Conservation (phyloP, 2,797 vertebrate species). For the Poecile montanus region DNA sequence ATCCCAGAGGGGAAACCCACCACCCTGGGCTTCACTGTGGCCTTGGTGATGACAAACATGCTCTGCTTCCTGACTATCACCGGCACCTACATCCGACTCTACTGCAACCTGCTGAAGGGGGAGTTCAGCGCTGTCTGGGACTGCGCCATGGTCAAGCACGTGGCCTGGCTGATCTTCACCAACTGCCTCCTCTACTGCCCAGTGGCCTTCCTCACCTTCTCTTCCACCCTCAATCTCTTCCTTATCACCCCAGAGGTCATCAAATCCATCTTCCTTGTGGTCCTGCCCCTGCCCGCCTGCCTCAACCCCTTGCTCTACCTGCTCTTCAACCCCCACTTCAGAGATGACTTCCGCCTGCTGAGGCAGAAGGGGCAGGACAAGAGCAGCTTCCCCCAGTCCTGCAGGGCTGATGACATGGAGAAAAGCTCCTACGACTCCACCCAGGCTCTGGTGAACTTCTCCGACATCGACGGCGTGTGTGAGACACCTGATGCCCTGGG, state of each 20-base stretch:
- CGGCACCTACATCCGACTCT: constrained; percentile 89
- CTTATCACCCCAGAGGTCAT: constrained; percentile 89
- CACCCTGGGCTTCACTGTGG: constrained; percentile 86
- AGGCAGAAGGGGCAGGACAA: constrained; percentile 75
- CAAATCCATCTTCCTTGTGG: constrained; percentile 89
- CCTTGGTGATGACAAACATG: constrained; percentile 92
- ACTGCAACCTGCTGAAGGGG: constrained; percentile 88
- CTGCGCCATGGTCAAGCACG: constrained; percentile 92
- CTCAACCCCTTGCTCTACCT: constrained; percentile 94
- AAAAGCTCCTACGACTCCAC: constrained; percentile 93
- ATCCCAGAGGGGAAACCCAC: constrained; percentile 80
- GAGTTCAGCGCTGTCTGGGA: constrained; percentile 90
- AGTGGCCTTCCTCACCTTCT: constrained; percentile 93
- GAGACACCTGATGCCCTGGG: constrained; percentile 72
- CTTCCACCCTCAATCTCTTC: constrained; percentile 89
- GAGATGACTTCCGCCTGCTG: constrained; percentile 86
- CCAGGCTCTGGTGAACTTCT: constrained; percentile 85
- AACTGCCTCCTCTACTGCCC: constrained; percentile 94
- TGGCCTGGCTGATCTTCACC: constrained; percentile 94
- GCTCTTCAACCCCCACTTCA: constrained; percentile 87
- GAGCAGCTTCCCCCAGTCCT: constrained; percentile 69
- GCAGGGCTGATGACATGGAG: constrained; percentile 82
- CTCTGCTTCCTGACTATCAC: constrained; percentile 91
- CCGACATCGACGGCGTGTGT: constrained; percentile 78
- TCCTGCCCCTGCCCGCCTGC: constrained; percentile 91